Percentiles rank a stretch among this genome's conserved stretches.
Evolutionary conservation across 2,113 vertebrate genomes (phyloP).

Genomic region (Chaenocephalus aceratus): DNA sequence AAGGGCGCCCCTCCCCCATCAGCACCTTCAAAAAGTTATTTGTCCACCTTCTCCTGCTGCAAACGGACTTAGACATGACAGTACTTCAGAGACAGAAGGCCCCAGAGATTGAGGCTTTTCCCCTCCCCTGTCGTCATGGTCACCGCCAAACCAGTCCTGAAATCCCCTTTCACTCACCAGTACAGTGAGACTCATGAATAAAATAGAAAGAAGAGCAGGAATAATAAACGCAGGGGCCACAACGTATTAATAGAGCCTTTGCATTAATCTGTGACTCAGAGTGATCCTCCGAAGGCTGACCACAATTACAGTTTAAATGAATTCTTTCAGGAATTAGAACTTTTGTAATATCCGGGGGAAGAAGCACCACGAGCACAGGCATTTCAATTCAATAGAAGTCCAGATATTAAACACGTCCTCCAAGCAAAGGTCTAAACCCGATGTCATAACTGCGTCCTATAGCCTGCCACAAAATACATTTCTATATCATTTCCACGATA

Average conservation of each 20-base stretch:
- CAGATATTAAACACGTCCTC: too few relatives aligned
- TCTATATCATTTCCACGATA: too few relatives aligned
- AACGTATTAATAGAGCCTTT: constrained; percentile 77
- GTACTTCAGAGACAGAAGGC: constrained; percentile 12
- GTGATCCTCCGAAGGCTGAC: constrained; percentile 63
- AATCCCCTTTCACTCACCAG: constrained; percentile 20
- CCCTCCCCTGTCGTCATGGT: constrained; percentile 35
- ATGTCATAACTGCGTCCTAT: too few relatives aligned
- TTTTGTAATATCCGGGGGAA: constrained; percentile 7
- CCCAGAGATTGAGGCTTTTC: constrained; percentile 17
- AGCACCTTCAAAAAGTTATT: constrained; percentile 12
- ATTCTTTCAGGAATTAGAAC: constrained; percentile 73
- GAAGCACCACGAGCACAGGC: constrained; percentile 12
- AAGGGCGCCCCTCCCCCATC: constrained; percentile 14
- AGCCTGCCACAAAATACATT: too few relatives aligned
- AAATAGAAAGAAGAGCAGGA: constrained; percentile 48
- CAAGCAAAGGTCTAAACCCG: too few relatives aligned
- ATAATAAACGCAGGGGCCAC: constrained; percentile 55
- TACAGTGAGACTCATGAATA: constrained; percentile 49
- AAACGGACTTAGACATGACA: constrained; percentile 14
- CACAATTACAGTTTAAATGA: constrained; percentile 81
- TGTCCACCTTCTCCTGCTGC: neutral
- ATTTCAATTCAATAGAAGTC: too few relatives aligned
- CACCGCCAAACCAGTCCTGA: constrained; percentile 47
- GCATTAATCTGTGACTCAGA: constrained; percentile 54